Evolutionary conservation across 2,113 vertebrate genomes (phyloP).

Genomic region (Xenotilapia flavipinnis): DNA sequence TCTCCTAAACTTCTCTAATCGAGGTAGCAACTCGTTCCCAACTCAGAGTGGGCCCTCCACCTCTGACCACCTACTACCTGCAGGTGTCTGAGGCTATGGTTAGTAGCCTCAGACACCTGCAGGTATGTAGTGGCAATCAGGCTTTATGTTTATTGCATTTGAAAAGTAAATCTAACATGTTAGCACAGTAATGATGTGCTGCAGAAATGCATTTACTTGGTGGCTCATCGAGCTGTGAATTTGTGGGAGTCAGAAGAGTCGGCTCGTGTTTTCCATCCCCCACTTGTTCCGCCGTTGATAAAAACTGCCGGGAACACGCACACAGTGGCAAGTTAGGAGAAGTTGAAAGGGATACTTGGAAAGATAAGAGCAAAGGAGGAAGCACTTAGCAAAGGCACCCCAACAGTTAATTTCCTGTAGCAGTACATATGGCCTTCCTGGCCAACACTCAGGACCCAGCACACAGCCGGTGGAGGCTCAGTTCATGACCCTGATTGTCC

Average conservation of each 20-base stretch:
- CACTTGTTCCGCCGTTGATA: neutral
- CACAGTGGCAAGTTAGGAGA: constrained; percentile 6
- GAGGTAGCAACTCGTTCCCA: neutral
- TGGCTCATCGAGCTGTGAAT: neutral
- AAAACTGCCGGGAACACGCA: neutral
- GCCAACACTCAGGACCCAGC: neutral
- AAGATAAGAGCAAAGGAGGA: constrained; percentile 34
- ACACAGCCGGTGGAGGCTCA: neutral
- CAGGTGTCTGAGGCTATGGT: neutral
- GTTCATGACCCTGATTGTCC: constrained; percentile 27
- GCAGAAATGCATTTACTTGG: neutral
- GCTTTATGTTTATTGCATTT: neutral
- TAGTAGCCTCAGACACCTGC: neutral
- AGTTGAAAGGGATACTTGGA: constrained; percentile 27
- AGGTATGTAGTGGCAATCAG: accelerated
- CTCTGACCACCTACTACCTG: neutral
- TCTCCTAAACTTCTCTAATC: neutral
- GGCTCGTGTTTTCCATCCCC: neutral
- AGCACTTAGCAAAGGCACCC: constrained; percentile 39
- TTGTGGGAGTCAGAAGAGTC: constrained; percentile 10
- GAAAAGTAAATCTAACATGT: neutral
- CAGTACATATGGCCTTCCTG: constrained; percentile 21
- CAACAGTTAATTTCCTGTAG: constrained; percentile 38
- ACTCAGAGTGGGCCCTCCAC: neutral
- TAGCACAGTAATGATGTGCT: neutral